These are phyloP conservation scores for Pristionchus mayeri DNA, from an alignment of 2,888 invertebrate genomes.

Conservation along the genomic window DNA sequence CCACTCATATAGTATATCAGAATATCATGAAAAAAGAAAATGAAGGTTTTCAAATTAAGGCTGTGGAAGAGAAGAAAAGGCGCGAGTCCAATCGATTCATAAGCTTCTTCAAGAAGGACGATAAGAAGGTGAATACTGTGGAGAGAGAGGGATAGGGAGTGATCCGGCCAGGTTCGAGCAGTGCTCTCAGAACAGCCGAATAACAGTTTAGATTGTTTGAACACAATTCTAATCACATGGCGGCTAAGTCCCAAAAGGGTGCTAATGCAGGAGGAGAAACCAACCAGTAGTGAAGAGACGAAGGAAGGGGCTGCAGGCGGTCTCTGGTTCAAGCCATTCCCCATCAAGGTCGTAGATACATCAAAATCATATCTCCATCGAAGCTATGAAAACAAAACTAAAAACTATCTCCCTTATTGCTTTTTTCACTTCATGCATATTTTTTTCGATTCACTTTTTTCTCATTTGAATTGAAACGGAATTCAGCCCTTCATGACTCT, in stretches of 20 bases:
- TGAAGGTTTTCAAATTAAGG: too few relatives aligned
- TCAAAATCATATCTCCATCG: too few relatives aligned
- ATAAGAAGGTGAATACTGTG: conserved; percentile 54
- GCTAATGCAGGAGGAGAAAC: not conserved
- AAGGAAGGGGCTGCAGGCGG: not conserved
- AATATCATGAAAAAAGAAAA: too few relatives aligned
- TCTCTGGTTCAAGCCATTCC: conserved; percentile 32
- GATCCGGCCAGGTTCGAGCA: not conserved
- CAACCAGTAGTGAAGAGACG: not conserved
- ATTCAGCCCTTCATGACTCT: conserved; percentile 55
- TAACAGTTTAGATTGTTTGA: not conserved
- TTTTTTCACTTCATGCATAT: not conserved
- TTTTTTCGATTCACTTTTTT: too few relatives aligned
- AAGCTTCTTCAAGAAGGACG: conserved; percentile 65
- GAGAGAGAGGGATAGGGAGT: not conserved
- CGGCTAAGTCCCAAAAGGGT: too few relatives aligned
- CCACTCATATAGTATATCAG: too few relatives aligned
- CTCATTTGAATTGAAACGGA: too few relatives aligned
- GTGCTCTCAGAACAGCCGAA: too few relatives aligned
- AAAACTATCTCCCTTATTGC: not conserved
- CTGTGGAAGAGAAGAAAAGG: conserved; percentile 61
- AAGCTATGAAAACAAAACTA: too few relatives aligned
- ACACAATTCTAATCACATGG: too few relatives aligned
- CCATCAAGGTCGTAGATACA: conserved; percentile 42
- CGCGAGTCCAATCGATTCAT: conserved; percentile 61